Evolutionary conservation across 2,888 invertebrate genomes (phyloP).

Genomic region (Hypselothyrea guttata): DNA sequence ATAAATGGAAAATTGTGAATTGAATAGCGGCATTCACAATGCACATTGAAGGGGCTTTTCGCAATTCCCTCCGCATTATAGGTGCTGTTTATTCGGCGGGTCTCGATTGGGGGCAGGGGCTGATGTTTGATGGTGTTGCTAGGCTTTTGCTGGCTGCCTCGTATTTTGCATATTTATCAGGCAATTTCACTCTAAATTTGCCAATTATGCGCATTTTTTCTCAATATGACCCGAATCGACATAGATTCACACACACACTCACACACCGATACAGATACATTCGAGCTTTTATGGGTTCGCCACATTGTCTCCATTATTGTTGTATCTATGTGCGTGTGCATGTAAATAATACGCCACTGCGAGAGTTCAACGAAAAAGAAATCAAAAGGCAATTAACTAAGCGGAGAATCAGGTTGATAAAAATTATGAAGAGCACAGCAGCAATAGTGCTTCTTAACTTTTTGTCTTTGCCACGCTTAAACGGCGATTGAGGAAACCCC

Average conservation of each 20-base stretch:
- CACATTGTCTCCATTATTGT: conserved; percentile 65
- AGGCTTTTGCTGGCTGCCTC: conserved; percentile 13
- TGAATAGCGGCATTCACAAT: neutral
- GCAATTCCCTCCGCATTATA: too few species aligned
- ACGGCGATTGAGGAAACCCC: too few species aligned
- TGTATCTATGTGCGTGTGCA: conserved; percentile 20
- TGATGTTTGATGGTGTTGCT: neutral
- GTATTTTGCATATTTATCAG: conserved; percentile 69
- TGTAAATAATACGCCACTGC: neutral
- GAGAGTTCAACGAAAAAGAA: conserved; percentile 37
- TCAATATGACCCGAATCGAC: conserved; percentile 66
- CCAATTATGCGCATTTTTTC: conserved; percentile 75
- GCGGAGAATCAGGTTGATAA: too few species aligned
- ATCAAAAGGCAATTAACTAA: neutral
- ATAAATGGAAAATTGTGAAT: too few species aligned
- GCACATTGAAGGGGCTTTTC: conserved; percentile 3
- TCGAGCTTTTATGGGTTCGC: conserved; percentile 49
- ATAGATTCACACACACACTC: conserved; percentile 25
- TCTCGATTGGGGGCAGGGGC: neutral
- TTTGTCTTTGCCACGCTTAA: too few species aligned
- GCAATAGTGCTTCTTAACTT: too few species aligned
- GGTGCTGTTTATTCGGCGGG: too few species aligned
- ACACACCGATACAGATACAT: conserved; percentile 10
- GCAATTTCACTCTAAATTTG: conserved; percentile 72
- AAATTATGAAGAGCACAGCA: too few species aligned